Base-by-base conservation (phyloP, 2,797 vertebrate genomes). In the Pipistrellus kuhlii region DNA sequence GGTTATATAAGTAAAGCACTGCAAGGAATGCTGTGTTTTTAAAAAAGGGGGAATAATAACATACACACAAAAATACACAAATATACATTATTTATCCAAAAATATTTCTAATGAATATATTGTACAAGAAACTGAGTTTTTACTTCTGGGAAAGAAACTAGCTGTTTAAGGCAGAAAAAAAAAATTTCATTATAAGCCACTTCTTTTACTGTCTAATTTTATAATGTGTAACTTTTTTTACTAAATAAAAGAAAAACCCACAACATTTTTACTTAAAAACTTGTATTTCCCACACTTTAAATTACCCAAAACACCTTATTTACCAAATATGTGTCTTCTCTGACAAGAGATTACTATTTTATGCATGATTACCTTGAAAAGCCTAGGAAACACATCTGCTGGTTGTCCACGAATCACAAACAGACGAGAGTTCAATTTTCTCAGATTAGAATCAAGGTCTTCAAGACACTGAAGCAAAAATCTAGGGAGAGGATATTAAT, bases 331-430 rank as follows among this genome's bases (percentile, higher is more conserved):
- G 35, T 62, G n/a, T 80, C 59, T 94, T 89, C 51, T 66, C 18
- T 80, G 59, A 92, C 30, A 94, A 83, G 89, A 93, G 9, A 76
- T 53, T 57, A 77, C 66, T 93, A 73, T 38, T 30, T 75, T 64
- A 64, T 83, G 55, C 27, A 75, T 80, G 94, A 46, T 91, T 98
- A 99, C 99, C 99, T 99, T 99, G 96, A 99, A 99, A 80, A 99
- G 99, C 46, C 99, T 98, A 88, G 99, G 99, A 97, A 99, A 99
- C 96, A 99, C 99, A 97, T 99, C 99, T 95, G 99, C 99, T 48
- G 99, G 99, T 94, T 99, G 99, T 87, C 99, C 99, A 97, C 99
- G 98, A 97, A 99, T 99, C 91, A 99, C 99, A 98, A 99, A 99
- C 86, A 99, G 96, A 77, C 99, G 99, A 62, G 99, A 99, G 97